A percentile compares a stretch with the other conserved stretches of the same genome.
phyloP scores from a whole-genome alignment of 2,113 vertebrate genomes.

The Micromys minutus region DNA sequence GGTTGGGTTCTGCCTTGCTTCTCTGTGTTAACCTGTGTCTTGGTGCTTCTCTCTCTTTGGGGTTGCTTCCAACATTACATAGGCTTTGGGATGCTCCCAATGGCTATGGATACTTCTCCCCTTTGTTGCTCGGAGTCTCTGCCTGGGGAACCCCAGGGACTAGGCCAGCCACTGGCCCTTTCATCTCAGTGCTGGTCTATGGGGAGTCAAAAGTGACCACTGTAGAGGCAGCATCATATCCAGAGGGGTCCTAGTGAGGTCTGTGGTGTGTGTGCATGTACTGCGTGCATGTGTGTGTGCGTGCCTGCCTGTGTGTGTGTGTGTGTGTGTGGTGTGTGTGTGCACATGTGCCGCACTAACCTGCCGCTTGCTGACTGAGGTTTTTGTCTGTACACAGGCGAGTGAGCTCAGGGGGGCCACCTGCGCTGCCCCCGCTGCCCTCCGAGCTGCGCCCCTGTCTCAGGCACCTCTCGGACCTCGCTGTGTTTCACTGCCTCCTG shows the following conservation, averaged over 20 bases:
- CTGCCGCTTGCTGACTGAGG: constrained; percentile 90
- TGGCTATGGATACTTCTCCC: neutral
- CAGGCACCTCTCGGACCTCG: constrained; percentile 88
- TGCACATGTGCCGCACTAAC: constrained; percentile 84
- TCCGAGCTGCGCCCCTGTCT: constrained; percentile 85
- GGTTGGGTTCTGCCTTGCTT: constrained; percentile 52
- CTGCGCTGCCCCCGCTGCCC: constrained; percentile 81
- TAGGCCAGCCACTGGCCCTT: neutral
- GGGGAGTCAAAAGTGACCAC: neutral
- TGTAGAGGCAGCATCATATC: constrained; percentile 1
- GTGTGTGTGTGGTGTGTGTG: neutral
- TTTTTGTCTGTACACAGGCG: constrained; percentile 93
- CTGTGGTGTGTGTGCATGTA: constrained; percentile 55
- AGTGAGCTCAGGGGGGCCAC: constrained; percentile 89
- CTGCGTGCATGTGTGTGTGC: neutral
- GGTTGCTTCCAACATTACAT: neutral
- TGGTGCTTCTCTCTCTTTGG: constrained; percentile 58
- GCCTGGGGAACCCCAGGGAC: constrained; percentile 9
- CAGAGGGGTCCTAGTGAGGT: constrained; percentile 67
- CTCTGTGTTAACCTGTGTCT: constrained; percentile 67
- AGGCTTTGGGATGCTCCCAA: constrained; percentile 35
- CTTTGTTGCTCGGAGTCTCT: constrained; percentile 21
- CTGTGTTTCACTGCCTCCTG: constrained; percentile 86
- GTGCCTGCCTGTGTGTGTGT: neutral
- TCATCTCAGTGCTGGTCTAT: neutral